Conservation (phyloP, 2,797 vertebrate genomes). For the Zenarchopterus dispar region DNA sequence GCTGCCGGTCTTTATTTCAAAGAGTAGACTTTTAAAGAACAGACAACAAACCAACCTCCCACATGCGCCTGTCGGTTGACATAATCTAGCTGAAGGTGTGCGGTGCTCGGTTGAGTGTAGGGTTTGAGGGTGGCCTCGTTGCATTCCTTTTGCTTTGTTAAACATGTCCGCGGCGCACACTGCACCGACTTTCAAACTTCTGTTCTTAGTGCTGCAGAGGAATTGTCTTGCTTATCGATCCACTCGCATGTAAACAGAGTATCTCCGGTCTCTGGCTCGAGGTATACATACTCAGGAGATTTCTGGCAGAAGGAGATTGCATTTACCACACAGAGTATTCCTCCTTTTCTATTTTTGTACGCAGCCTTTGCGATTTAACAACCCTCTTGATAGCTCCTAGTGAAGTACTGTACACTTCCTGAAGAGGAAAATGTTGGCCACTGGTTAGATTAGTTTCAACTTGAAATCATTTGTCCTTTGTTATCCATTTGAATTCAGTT, state of each 20-base stretch:
- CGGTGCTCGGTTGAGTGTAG: constrained; percentile 19
- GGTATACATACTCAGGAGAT: constrained; percentile 66
- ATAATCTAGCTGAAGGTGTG: constrained; percentile 43
- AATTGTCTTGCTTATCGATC: constrained; percentile 67
- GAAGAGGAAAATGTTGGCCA: constrained; percentile 31
- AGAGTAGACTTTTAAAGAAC: constrained; percentile 40
- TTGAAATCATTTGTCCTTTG: constrained; percentile 25
- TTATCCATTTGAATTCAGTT: constrained; percentile 7
- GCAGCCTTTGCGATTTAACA: constrained; percentile 53
- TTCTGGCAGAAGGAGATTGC: constrained; percentile 34
- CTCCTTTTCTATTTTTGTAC: constrained; percentile 60
- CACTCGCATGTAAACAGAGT: constrained; percentile 62
- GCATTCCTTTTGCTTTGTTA: constrained; percentile 48
- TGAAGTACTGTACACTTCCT: constrained; percentile 33
- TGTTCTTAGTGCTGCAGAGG: constrained; percentile 65
- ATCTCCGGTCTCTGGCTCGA: constrained; percentile 50
- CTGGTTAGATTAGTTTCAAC: constrained; percentile 16
- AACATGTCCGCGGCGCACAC: constrained; percentile 28
- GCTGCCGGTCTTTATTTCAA: constrained; percentile 51
- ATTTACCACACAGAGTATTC: constrained; percentile 33
- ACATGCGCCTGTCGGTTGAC: constrained; percentile 41
- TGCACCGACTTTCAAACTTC: constrained; percentile 36
- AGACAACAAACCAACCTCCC: constrained; percentile 60
- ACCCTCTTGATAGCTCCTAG: constrained; percentile 39
- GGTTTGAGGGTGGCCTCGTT: constrained; percentile 55